phyloP scores from a whole-genome alignment of 2,888 invertebrate genomes.

The Papilio elwesi region DNA sequence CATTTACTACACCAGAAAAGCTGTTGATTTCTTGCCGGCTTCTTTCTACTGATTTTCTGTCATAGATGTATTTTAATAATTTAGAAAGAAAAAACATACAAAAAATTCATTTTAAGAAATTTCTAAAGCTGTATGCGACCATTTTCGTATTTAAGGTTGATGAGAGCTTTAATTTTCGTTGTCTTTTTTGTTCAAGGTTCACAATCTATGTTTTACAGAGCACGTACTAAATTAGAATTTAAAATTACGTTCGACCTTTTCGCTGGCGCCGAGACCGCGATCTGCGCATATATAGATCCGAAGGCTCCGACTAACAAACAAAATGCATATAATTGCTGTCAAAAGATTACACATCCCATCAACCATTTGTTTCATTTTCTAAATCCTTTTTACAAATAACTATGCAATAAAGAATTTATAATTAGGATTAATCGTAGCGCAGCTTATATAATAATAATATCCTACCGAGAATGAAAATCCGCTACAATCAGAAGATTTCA shows the following conservation, averaged over 20 bases:
- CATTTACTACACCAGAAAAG: too few species aligned
- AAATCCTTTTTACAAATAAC: not conserved
- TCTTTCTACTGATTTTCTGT: too few species aligned
- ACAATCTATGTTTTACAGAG: not conserved
- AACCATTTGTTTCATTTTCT: not conserved
- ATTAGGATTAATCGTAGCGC: too few species aligned
- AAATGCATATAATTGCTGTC: not conserved
- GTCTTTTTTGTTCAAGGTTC: not conserved
- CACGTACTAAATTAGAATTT: constrained; percentile 15
- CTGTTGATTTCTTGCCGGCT: too few species aligned
- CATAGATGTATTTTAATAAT: too few species aligned
- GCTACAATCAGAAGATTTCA: too few species aligned
- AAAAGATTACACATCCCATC: not conserved
- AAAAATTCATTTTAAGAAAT: too few species aligned
- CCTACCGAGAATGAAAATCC: too few species aligned
- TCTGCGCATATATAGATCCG: not conserved
- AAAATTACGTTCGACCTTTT: constrained; percentile 11
- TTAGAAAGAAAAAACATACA: too few species aligned
- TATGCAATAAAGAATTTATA: not conserved
- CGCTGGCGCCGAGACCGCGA: constrained; percentile 5
- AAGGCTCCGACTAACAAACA: not conserved
- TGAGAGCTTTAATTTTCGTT: not conserved
- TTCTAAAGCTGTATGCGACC: too few species aligned
- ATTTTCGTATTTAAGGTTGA: not conserved
- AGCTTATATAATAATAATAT: too few species aligned